phyloP scores from a whole-genome alignment of 2,797 vertebrate species.

The Philypnodon macrostomus region DNA sequence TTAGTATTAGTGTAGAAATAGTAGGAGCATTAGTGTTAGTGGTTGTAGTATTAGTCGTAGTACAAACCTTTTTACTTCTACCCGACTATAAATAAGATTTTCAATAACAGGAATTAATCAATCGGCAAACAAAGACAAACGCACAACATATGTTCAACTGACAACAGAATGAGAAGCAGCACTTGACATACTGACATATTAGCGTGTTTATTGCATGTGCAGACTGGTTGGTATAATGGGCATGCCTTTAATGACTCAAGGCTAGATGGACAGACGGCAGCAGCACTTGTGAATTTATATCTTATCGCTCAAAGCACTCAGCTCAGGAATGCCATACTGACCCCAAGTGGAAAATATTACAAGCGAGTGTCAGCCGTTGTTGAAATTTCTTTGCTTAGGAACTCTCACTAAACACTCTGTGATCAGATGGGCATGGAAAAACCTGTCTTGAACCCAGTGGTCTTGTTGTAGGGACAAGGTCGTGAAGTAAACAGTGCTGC shows the following conservation, averaged over 20 bases:
- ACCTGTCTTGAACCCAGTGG: constrained; percentile 24
- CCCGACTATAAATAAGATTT: too few species aligned
- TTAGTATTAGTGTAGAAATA: too few species aligned
- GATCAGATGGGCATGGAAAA: constrained; percentile 56
- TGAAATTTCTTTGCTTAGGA: constrained; percentile 57
- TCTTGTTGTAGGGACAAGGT: constrained; percentile 35
- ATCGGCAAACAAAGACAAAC: constrained; percentile 16
- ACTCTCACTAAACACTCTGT: constrained; percentile 55
- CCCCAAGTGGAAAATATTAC: constrained; percentile 70
- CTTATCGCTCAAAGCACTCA: constrained; percentile 68
- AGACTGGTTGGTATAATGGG: constrained; percentile 28
- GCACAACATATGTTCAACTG: constrained; percentile 4
- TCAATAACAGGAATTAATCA: constrained; percentile 7
- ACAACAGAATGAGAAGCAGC: constrained; percentile 5
- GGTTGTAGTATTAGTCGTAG: too few species aligned
- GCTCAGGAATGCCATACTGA: constrained; percentile 53
- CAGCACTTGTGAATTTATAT: constrained; percentile 71
- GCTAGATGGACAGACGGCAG: constrained; percentile 55
- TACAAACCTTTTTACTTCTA: too few species aligned
- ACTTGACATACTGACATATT: constrained; percentile 19
- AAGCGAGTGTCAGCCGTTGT: constrained; percentile 47
- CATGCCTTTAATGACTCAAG: constrained; percentile 55
- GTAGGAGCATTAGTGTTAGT: too few species aligned
- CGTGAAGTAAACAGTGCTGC: constrained; percentile 45
- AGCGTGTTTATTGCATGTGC: constrained; percentile 27